A percentile compares a stretch with the other conserved stretches of the same genome.
phyloP scores from a whole-genome alignment of 1,140 invertebrate genomes.

The Copidosoma floridanum region DNA sequence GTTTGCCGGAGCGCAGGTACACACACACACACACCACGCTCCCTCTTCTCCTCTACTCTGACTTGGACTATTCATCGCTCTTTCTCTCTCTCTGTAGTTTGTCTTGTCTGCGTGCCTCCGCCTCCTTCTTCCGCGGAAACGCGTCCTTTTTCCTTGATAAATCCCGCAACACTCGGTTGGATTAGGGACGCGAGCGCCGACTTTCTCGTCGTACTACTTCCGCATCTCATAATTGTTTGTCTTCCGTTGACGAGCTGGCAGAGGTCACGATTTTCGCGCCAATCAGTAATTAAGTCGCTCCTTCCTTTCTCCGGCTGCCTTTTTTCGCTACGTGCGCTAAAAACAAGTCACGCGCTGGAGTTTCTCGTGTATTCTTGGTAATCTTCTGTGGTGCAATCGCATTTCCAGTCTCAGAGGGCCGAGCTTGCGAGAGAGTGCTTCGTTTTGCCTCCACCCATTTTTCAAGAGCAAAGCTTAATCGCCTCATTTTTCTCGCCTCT shows the following conservation, averaged over 20 bases:
- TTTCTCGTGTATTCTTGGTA: neutral
- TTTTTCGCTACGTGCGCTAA: too few relatives aligned
- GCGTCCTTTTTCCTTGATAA: slow-evolving; percentile 20
- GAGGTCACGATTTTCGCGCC: neutral
- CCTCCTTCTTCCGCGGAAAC: too few relatives aligned
- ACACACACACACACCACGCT: neutral
- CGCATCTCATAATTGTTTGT: slow-evolving; percentile 12
- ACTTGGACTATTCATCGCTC: too few relatives aligned
- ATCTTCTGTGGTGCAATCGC: neutral
- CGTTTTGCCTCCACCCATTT: neutral
- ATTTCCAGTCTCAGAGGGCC: slow-evolving; percentile 1
- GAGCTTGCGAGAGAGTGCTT: neutral
- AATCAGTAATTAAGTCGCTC: slow-evolving; percentile 4
- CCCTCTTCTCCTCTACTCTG: neutral
- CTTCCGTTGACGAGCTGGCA: neutral
- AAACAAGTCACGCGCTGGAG: too few relatives aligned
- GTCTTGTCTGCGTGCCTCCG: slow-evolving; percentile 3
- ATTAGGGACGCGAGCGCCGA: too few relatives aligned
- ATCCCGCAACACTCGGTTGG: neutral
- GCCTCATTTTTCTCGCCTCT: too few relatives aligned
- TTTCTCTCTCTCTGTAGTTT: too few relatives aligned
- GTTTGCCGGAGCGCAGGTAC: slow-evolving; percentile 11
- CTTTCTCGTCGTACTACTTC: neutral
- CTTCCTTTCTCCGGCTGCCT: neutral
- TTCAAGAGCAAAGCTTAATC: slow-evolving; percentile 8